A percentile compares a stretch with the other conserved stretches of the same genome.
Conservation (phyloP, 2,888 invertebrate genomes). For the Leptogaster cylindrica region DNA sequence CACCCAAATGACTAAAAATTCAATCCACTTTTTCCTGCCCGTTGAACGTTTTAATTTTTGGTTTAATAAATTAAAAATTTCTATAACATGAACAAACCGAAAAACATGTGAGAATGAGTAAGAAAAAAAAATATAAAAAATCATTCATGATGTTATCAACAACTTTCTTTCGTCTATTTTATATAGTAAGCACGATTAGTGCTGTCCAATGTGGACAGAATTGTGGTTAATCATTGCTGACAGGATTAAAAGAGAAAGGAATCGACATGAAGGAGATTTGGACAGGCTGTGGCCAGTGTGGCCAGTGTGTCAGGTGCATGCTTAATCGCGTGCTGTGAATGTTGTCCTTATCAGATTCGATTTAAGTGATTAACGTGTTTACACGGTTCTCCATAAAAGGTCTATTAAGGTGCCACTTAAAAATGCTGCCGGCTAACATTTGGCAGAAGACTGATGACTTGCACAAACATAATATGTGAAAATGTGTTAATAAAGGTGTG, state of each 20-base stretch:
- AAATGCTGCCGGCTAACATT: not conserved
- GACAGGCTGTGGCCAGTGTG: too few species aligned
- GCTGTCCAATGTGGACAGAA: not conserved
- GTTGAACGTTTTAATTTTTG: not conserved
- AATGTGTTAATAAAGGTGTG: conserved; percentile 30
- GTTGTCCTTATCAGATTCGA: conserved; percentile 22
- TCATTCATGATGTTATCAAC: not conserved
- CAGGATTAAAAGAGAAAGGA: not conserved
- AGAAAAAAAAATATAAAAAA: conserved; percentile 7
- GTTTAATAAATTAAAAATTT: conserved; percentile 4
- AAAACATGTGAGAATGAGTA: not conserved
- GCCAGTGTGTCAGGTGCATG: not conserved
- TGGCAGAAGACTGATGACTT: conserved; percentile 17
- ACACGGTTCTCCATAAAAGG: conserved; percentile 23
- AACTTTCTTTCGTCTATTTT: not conserved
- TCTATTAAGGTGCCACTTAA: conserved; percentile 26
- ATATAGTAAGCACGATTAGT: conserved; percentile 9
- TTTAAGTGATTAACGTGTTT: conserved; percentile 38
- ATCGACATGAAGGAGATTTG: too few species aligned
- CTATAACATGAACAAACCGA: not conserved
- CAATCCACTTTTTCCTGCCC: not conserved
- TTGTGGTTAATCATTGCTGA: not conserved
- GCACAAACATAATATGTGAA: conserved; percentile 24
- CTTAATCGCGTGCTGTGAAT: conserved; percentile 19
- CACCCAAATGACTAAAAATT: not conserved